Conservation (phyloP, 30 jellyfish, hydroid and myxozoan species). For the Sanderia malayensis region DNA sequence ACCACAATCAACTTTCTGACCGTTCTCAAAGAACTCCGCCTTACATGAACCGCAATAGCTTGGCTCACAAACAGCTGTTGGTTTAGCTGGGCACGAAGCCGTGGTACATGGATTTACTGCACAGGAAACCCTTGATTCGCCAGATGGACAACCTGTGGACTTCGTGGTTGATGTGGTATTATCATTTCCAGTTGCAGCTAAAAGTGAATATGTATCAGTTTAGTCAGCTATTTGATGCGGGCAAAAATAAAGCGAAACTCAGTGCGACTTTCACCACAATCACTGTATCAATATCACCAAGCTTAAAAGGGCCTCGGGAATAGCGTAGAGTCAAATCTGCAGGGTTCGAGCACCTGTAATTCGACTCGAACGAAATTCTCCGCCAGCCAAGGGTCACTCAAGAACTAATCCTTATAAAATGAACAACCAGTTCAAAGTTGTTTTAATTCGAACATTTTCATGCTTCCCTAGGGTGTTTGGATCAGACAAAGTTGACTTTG, state of each 20-base stretch:
- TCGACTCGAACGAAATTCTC: too few species aligned
- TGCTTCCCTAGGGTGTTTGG: too few species aligned
- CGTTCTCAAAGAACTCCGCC: conserved; percentile 55
- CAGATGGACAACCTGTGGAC: conserved; percentile 38
- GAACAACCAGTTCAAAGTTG: too few species aligned
- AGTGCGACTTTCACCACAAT: neutral
- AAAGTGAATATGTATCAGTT: too few species aligned
- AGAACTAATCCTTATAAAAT: too few species aligned
- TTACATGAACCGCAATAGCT: conserved; percentile 67
- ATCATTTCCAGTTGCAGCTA: neutral
- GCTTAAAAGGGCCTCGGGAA: neutral
- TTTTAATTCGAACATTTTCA: too few species aligned
- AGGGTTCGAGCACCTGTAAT: neutral
- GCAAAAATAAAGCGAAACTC: neutral
- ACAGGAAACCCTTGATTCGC: conserved; percentile 23
- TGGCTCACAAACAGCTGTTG: conserved; percentile 44
- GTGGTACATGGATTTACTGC: conserved; percentile 35
- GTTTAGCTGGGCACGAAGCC: conserved; percentile 37
- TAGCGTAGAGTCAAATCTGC: neutral
- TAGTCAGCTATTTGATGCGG: too few species aligned
- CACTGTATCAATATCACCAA: neutral
- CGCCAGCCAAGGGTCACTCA: too few species aligned
- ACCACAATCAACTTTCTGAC: conserved; percentile 54
- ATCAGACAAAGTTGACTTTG: too few species aligned
- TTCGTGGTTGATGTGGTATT: neutral